Evolutionary conservation across 2,888 invertebrate genomes (phyloP).

Genomic region (Nysson spinosus): DNA sequence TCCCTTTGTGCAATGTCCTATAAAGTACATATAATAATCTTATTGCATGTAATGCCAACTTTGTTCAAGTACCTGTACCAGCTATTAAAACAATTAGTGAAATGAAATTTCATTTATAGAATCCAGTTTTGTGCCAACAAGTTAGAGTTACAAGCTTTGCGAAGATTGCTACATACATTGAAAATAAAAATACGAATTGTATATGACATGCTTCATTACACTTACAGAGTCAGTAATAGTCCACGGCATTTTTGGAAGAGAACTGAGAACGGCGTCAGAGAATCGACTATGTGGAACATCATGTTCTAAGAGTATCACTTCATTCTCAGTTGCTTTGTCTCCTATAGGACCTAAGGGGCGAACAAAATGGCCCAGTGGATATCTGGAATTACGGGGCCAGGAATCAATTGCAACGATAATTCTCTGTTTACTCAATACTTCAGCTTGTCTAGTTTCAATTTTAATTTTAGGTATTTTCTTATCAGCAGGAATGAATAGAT

Average conservation of each 20-base stretch:
- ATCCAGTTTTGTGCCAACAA: too few relatives aligned
- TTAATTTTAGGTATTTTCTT: slow-evolving; percentile 95
- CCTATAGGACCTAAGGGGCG: slow-evolving; percentile 94
- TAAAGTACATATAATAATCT: slow-evolving; percentile 10
- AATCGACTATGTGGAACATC: slow-evolving; percentile 98
- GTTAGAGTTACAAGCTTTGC: too few relatives aligned
- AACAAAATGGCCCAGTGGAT: slow-evolving; percentile 97
- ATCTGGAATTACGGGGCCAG: slow-evolving; percentile 96
- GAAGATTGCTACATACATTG: not conserved
- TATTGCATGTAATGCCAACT: not conserved
- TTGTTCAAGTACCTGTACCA: too few relatives aligned
- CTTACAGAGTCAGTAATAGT: slow-evolving; percentile 86
- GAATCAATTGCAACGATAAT: slow-evolving; percentile 97
- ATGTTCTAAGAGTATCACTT: slow-evolving; percentile 96
- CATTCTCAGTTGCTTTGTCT: slow-evolving; percentile 97
- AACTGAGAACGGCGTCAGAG: slow-evolving; percentile 94
- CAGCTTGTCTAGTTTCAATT: slow-evolving; percentile 96
- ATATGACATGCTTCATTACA: not conserved
- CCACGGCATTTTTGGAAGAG: slow-evolving; percentile 94
- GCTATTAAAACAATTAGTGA: too few relatives aligned
- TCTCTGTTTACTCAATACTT: slow-evolving; percentile 87
- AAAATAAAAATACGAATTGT: slow-evolving; percentile 14
- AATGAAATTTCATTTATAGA: too few relatives aligned
- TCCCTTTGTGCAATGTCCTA: slow-evolving; percentile 88
- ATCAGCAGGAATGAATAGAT: slow-evolving; percentile 97